phyloP scores from a whole-genome alignment of 2,113 vertebrate species.

The Myotis davidii region DNA sequence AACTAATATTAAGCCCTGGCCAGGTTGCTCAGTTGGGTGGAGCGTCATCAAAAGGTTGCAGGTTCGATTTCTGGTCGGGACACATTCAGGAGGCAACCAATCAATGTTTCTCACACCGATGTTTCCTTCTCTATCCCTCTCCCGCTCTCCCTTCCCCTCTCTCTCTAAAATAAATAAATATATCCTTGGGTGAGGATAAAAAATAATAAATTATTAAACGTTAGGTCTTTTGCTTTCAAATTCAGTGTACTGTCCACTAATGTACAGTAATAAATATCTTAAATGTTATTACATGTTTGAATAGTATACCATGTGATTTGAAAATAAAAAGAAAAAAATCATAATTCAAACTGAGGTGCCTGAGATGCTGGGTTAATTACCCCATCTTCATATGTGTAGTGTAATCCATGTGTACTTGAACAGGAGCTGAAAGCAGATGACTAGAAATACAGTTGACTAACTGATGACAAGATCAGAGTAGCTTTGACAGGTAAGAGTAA shows the following conservation, averaged over 20 bases:
- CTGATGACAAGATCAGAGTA: background rate
- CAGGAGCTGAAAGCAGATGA: background rate
- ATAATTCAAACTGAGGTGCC: background rate
- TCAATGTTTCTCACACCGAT: background rate
- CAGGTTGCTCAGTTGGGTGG: background rate
- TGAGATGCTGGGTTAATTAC: background rate
- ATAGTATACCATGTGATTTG: background rate
- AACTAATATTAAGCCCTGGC: background rate
- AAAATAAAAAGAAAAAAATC: background rate
- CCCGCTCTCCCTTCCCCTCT: background rate
- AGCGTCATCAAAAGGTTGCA: background rate
- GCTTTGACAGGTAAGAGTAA: background rate
- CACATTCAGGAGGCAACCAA: background rate
- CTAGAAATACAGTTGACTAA: background rate
- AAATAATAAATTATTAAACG: background rate
- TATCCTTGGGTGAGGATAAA: background rate
- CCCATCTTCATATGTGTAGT: background rate
- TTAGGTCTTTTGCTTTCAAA: conserved; percentile 37
- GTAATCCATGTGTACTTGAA: background rate
- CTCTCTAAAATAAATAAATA: background rate
- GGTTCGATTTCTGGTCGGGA: background rate
- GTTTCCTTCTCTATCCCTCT: background rate
- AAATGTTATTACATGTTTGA: background rate
- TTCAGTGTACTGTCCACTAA: background rate
- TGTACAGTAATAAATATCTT: background rate